These are phyloP conservation scores for Sphaeridia pumilis DNA, from an alignment of 2,888 invertebrate genomes.

Conservation along the genomic window DNA sequence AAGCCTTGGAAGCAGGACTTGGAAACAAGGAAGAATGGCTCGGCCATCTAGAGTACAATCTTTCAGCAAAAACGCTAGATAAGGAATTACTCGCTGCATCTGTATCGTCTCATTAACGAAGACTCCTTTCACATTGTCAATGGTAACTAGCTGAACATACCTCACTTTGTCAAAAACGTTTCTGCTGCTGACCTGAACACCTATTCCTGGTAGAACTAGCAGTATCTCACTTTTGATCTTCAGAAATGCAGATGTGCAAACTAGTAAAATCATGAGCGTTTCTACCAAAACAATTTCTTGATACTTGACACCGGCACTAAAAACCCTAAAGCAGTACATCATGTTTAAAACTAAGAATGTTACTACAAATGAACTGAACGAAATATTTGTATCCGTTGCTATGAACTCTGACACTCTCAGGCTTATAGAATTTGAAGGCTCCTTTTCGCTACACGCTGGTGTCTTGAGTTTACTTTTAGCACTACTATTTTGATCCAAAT, in stretches of 20 bases:
- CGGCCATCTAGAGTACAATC: background rate
- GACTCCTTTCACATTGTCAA: slow-evolving; percentile 6
- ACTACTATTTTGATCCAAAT: background rate
- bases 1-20: slow-evolving; percentile 6
- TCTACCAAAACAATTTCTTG: background rate
- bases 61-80: slow-evolving; percentile 1
- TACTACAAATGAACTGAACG: background rate
- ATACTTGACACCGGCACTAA: background rate
- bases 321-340: background rate
- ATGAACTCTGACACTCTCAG: background rate
- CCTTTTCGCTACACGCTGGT: background rate
- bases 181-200: slow-evolving; percentile 8
- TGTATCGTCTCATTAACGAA: slow-evolving; percentile 13
- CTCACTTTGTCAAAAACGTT: background rate
- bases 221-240: no score
- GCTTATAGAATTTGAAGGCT: background rate
- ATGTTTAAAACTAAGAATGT: background rate
- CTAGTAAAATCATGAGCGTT: background rate
- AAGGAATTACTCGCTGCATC: slow-evolving; percentile 13
- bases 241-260: no score
- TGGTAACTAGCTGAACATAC: slow-evolving; percentile 3
- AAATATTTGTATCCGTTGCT: background rate
- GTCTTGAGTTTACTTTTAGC: background rate
- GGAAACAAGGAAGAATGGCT: slow-evolving; percentile 7
- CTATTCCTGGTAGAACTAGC: slow-evolving; percentile 6